Conservation (phyloP, 2,113 vertebrate genomes). For the Urocynchramus pylzowi region DNA sequence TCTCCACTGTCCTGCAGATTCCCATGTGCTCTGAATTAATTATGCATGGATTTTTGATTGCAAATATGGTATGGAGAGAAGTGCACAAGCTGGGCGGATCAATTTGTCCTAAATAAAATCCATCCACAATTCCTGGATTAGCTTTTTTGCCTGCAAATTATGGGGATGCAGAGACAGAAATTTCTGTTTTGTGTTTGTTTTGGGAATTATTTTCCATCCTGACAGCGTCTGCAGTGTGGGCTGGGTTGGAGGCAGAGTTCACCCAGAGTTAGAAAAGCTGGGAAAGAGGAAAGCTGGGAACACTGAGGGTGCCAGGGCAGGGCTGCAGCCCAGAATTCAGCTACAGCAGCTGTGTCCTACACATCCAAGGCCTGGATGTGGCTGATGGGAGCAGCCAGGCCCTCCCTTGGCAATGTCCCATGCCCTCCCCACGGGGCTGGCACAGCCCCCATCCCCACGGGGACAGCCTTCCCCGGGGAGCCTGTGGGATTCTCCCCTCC, state of each 20-base stretch:
- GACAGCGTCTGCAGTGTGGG: neutral
- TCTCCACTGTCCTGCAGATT: neutral
- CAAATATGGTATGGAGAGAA: neutral
- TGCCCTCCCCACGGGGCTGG: rapidly evolving
- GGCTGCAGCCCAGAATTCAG: neutral
- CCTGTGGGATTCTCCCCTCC: too few relatives aligned
- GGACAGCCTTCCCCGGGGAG: too few relatives aligned
- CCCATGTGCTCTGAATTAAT: neutral
- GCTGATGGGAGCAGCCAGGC: rapidly evolving
- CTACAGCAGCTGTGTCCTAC: rapidly evolving
- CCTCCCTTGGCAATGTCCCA: rapidly evolving
- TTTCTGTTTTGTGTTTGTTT: neutral
- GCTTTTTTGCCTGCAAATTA: neutral
- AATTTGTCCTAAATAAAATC: neutral
- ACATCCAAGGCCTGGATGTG: rapidly evolving
- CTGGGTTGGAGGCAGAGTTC: neutral
- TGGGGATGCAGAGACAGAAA: neutral
- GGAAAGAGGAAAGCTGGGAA: neutral
- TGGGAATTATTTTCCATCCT: neutral
- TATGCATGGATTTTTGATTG: slow-evolving; percentile 5
- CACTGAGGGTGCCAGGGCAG: rapidly evolving
- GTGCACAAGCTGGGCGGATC: neutral
- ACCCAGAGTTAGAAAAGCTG: neutral
- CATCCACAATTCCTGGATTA: neutral
- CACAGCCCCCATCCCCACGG: too few relatives aligned